Percentiles rank a stretch among this genome's conserved stretches.
Evolutionary conservation across 2,888 invertebrate genomes (phyloP).

Genomic region (Spilarctia lutea): DNA sequence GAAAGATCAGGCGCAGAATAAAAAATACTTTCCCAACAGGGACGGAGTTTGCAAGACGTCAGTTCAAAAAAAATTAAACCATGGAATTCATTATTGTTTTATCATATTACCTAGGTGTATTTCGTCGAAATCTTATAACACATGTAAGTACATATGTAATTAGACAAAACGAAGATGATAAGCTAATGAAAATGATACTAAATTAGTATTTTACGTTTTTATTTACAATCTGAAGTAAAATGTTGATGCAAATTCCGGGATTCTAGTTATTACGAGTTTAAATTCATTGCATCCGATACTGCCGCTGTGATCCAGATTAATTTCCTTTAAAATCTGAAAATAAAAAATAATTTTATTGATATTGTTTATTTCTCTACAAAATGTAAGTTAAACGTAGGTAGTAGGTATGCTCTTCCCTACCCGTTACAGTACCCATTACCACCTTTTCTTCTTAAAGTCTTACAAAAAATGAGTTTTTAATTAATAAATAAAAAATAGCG

Average conservation of each 20-base stretch:
- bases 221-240: constrained; percentile 86
- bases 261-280: constrained; percentile 86
- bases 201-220: neutral
- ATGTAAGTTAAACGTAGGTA: too few relatives aligned
- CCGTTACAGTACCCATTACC: too few relatives aligned
- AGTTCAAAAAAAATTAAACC: neutral
- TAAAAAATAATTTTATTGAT: constrained; percentile 6
- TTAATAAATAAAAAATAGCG: too few relatives aligned
- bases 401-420: too few relatives aligned
- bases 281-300: constrained; percentile 87
- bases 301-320: constrained; percentile 86
- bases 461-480: too few relatives aligned
- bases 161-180: neutral
- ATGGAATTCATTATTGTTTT: neutral
- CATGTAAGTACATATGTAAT: neutral
- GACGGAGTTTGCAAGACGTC: neutral
- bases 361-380: neutral
- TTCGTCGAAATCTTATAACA: neutral
- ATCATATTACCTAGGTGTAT: neutral
- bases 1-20: neutral
- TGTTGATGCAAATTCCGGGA: constrained; percentile 87
- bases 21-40: neutral
- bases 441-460: too few relatives aligned
- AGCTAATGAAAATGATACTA: neutral
- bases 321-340: constrained; percentile 87